A percentile compares a stretch with the other conserved stretches of the same genome.
phyloP scores from a whole-genome alignment of 2,797 vertebrate genomes.

The Coilia nasus region DNA sequence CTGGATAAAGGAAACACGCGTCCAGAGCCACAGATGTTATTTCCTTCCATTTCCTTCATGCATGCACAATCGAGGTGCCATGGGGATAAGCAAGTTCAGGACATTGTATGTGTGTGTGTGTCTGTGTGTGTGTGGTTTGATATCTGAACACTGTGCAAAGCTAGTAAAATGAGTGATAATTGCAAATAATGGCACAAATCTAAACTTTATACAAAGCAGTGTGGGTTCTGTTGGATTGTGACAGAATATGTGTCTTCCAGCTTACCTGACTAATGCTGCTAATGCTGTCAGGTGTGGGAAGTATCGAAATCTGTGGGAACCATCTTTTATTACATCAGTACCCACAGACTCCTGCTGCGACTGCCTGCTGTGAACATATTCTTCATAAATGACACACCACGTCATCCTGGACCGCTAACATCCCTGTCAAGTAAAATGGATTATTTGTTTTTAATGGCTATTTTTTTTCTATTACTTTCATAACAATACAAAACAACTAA shows the following conservation, averaged over 20 bases:
- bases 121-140: too few relatives aligned
- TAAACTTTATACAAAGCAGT: constrained; percentile 37
- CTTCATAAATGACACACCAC: constrained; percentile 1
- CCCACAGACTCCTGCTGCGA: background rate
- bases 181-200: constrained; percentile 47
- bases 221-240: constrained; percentile 3
- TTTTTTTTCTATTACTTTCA: background rate
- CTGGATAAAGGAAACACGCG: constrained; percentile 13
- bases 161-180: constrained; percentile 46
- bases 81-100: constrained; percentile 5
- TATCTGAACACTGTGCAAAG: background rate
- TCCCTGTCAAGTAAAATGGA: background rate
- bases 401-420: background rate
- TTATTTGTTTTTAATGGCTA: background rate
- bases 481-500: background rate
- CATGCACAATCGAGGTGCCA: constrained; percentile 31
- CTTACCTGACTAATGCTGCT: constrained; percentile 30
- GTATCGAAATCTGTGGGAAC: background rate
- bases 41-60: constrained; percentile 40
- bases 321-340: background rate
- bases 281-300: constrained; percentile 33
- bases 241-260: background rate
- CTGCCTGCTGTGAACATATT: background rate
- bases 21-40: constrained; percentile 33
- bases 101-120: constrained; percentile 2